phyloP scores from a whole-genome alignment of 2,113 vertebrate species.

The Gnathonemus longibarbis region DNA sequence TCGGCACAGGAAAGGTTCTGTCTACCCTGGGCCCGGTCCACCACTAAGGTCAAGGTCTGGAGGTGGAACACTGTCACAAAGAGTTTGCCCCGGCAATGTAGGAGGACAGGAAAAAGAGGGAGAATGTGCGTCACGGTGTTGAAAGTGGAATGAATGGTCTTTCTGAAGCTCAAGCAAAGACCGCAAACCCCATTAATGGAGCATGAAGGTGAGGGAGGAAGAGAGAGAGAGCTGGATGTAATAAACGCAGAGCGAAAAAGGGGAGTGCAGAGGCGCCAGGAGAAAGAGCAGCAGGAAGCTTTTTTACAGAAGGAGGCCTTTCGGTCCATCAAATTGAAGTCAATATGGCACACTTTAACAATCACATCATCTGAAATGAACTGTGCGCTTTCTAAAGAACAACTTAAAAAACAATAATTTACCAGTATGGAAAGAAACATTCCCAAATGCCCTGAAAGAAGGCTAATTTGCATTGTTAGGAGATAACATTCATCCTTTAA shows the following conservation, averaged over 20 bases:
- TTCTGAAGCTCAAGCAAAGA: not conserved
- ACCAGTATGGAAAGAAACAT: not conserved
- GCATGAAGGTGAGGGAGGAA: not conserved
- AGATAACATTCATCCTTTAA: not conserved
- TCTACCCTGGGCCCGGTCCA: too few relatives aligned
- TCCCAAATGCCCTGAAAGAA: not conserved
- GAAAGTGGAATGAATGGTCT: not conserved
- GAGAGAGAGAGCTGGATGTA: not conserved
- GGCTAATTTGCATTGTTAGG: not conserved
- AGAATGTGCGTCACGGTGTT: not conserved
- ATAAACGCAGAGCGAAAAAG: not conserved
- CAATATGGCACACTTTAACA: not conserved
- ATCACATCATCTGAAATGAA: not conserved
- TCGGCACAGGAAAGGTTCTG: slow-evolving; percentile 5
- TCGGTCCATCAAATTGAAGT: not conserved
- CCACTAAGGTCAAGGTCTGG: slow-evolving; percentile 9
- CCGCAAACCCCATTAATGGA: not conserved
- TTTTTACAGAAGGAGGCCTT: not conserved
- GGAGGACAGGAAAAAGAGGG: not conserved
- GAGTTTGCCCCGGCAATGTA: not conserved
- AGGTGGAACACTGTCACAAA: slow-evolving; percentile 12
- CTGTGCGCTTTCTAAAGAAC: not conserved
- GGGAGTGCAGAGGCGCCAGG: too few relatives aligned
- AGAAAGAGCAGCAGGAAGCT: not conserved
- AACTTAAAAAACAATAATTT: not conserved